Evolutionary conservation across 2,113 vertebrate genomes (phyloP), one percentile per base, ranked within the genome.

Genomic region (Thamnaconus septentrionalis): DNA sequence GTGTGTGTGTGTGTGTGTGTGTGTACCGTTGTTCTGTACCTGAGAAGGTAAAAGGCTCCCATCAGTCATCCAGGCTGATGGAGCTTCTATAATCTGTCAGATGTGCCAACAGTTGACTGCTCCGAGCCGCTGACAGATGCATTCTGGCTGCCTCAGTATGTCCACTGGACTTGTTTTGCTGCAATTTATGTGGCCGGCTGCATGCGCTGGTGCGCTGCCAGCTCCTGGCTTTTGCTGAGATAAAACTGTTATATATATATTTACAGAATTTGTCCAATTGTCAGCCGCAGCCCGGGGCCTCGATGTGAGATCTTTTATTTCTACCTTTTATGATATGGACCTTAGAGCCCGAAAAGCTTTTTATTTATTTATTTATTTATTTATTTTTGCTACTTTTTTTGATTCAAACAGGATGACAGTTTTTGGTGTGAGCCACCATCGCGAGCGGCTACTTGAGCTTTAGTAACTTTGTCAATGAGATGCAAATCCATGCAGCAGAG

Each of bases 401-500:
- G 18, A 1, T 31, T 31, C 18, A 48, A 8, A 49, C 8, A 49
- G 48, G n/a, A 11, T 4, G 8, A 49, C 8, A 8, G 48, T 5
- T 50, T 31, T 31, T 31, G 18, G 18, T 31, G 18, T 31, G 18
- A 31, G 18, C 18, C 18, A 31, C 18, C 18, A 31, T 1, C 2
- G 18, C 2, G 18, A 54, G 53, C 12, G n/a, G 63, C 31, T 71
- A 63, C 61, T 71, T 83, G 49, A 56, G 61, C 69, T 31, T 61
- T 57, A 76, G 66, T 75, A 75, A 87, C 61, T 77, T 85, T 71
- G 73, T 78, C 74, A 83, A 85, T 89, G 81, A 87, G 80, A 89
- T 88, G 86, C 81, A 87, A 85, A 85, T 89, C 83, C 83, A 83
- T 83, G 81, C 84, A 80, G 74, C 74, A 69, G 50, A 40, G 48